Conservation (phyloP, 2,113 vertebrate species). For the Pterocles burchelli region DNA sequence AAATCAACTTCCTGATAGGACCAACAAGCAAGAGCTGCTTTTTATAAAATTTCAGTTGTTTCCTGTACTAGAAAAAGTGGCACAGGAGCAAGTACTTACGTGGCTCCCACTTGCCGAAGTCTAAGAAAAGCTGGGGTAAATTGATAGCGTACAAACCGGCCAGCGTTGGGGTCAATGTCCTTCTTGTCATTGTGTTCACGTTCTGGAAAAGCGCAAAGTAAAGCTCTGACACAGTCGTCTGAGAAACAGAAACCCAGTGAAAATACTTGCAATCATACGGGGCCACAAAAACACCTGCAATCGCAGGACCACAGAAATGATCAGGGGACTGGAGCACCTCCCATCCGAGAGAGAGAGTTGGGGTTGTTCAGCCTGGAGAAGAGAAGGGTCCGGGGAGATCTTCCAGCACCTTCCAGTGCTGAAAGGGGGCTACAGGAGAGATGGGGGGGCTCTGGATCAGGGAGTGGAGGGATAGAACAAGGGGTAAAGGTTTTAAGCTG, state of each 20-base stretch:
- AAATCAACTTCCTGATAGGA: not conserved
- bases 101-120: slow-evolving; percentile 95
- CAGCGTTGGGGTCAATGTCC: slow-evolving; percentile 91
- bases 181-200: slow-evolving; percentile 82
- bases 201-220: slow-evolving; percentile 67
- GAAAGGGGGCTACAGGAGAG: no score
- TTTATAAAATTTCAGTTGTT: not conserved
- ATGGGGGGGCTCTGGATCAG: no score
- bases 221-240: not conserved
- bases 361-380: no score
- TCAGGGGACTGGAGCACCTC: no score
- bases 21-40: not conserved
- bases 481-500: no score
- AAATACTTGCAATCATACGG: not conserved
- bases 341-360: no score
- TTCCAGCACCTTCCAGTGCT: no score
- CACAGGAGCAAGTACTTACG: slow-evolving; percentile 81
- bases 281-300: no score
- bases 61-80: not conserved
- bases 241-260: not conserved
- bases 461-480: no score
- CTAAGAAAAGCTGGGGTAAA: slow-evolving; percentile 96
- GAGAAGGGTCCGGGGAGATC: no score
- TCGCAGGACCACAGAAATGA: no score
- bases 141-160: slow-evolving; percentile 96